Base-by-base conservation (phyloP, 2,113 vertebrate species). In the Cervus canadensis region DNA sequence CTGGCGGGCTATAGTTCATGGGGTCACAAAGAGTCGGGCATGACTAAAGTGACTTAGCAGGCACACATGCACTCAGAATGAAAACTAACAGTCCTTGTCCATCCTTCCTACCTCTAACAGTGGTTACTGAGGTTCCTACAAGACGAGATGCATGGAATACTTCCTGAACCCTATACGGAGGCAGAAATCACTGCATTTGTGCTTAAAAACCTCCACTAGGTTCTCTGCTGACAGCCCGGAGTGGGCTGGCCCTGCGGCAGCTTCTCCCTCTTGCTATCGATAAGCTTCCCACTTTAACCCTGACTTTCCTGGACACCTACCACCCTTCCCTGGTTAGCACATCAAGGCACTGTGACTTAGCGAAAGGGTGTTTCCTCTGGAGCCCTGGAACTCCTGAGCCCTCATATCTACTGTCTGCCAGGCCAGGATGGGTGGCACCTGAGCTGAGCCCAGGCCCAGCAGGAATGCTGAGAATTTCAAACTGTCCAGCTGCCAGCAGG, bases 381-480 rank as follows among this genome's bases (percentile, higher is more conserved):
- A 45, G 6, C 11, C 88, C 56, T 87, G 64, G 28, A 89, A 36
- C 23, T 79, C 64, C 85, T 59, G 48, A 83, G 28, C 67, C 71
- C 36, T 83, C 62, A 64, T 94, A 95, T 95, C 52, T 74, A 28
- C 71, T 88, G 50, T 83, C 67, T 78, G 14, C 64, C 82, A 60
- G 81, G 28, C 26, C 40, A 67, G 48, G 54, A 64, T 74, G 56
- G 85, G 54, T 95, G 81, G 93, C 59, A 88, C 89, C 54, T 95
- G 62, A 97, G 79, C 74, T 8, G 60, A 94, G 87, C 81, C 48
- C n/a, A 87, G 40, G 56, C 60, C 89, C 13, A 45, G 71, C 23
- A 89, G 92, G 71, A 98, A 93, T 84, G 79, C n/a, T 57, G 50
- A 93, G 83, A 94, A 95, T 95, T 89, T 56, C 60, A 84, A 56